Percentiles rank a stretch among this genome's conserved stretches.
Conservation (phyloP, 2,888 invertebrate species). For the Cephus spinipes region DNA sequence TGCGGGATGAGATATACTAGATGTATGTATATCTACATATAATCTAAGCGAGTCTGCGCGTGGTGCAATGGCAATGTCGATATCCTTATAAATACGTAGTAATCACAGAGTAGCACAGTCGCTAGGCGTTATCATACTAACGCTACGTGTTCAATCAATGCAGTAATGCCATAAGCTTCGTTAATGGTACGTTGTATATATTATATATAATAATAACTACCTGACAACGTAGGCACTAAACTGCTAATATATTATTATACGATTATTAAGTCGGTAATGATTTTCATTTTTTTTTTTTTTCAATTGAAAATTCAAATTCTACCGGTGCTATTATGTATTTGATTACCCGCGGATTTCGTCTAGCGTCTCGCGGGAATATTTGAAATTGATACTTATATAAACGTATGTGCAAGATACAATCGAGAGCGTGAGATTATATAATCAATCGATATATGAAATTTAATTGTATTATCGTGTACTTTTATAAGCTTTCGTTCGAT, state of each 20-base stretch:
- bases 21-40: not conserved
- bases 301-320: not conserved
- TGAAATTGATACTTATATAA: not conserved
- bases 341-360: not conserved
- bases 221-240: constrained; percentile 46
- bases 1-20: constrained; percentile 11
- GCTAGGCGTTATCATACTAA: constrained; percentile 35
- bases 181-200: constrained; percentile 7
- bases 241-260: constrained; percentile 46
- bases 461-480: not conserved
- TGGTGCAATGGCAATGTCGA: not conserved
- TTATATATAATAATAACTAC: constrained; percentile 1
- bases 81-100: constrained; percentile 18
- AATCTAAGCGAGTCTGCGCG: not conserved
- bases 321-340: not conserved
- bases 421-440: not conserved
- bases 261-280: constrained; percentile 22
- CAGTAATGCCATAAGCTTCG: constrained; percentile 31
- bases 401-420: not conserved
- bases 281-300: not conserved
- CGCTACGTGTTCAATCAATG: constrained; percentile 7
- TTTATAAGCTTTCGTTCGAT: not conserved
- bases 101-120: constrained; percentile 54
- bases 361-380: not conserved
- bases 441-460: not conserved